Percentiles rank a stretch among this genome's conserved stretches.
These are phyloP conservation scores for Charaxes varanes DNA, from an alignment of 1,140 invertebrate species.

Conservation along the genomic window DNA sequence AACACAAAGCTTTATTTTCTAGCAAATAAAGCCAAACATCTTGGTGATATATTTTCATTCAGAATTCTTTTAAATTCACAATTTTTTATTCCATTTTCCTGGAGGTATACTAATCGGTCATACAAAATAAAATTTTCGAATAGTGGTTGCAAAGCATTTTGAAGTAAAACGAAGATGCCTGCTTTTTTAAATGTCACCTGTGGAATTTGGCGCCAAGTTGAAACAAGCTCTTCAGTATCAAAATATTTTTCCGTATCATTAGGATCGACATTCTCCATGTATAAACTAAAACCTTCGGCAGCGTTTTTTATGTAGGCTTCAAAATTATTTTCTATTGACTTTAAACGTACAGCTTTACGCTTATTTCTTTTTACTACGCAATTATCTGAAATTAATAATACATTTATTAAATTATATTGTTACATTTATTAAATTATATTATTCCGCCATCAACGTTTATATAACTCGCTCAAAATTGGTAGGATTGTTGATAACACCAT, in stretches of 20 bases:
- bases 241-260: constrained; percentile 17
- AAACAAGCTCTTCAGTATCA: constrained; percentile 29
- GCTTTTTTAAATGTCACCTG: constrained; percentile 61
- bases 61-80: constrained; percentile 75
- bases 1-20: no score
- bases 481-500: no score
- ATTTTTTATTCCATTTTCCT: constrained; percentile 70
- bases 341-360: constrained; percentile 74
- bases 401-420: neutral
- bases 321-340: constrained; percentile 67
- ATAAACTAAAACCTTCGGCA: constrained; percentile 34
- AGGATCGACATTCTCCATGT: constrained; percentile 7
- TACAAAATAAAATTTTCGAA: constrained; percentile 81
- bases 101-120: constrained; percentile 79
- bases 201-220: constrained; percentile 49
- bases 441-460: no score
- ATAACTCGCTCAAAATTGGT: no score
- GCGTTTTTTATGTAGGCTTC: constrained; percentile 71
- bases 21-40: constrained; percentile 75
- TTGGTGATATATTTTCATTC: constrained; percentile 75
- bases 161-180: constrained; percentile 48
- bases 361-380: constrained; percentile 72
- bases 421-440: no score
- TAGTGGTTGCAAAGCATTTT: constrained; percentile 69
- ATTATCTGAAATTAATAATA: constrained; percentile 67